Evolutionary conservation across 2,797 vertebrate genomes (phyloP).

Genomic region (Kryptopterus vitreolus): DNA sequence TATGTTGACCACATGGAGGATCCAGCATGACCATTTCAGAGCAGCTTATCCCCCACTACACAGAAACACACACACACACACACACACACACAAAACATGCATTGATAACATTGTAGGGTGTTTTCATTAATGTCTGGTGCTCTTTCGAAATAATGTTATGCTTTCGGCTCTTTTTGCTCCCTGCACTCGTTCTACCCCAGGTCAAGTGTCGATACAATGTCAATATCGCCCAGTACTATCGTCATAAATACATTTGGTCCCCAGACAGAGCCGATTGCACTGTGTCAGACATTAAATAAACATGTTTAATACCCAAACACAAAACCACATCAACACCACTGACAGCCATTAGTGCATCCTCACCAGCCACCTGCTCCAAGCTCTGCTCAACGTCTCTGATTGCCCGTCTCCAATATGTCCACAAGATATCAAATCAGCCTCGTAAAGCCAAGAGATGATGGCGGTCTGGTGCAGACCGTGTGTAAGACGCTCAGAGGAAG

Average conservation of each 20-base stretch:
- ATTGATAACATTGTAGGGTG: neutral
- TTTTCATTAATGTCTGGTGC: neutral
- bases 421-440: constrained; percentile 27
- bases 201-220: neutral
- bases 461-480: neutral
- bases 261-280: neutral
- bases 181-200: neutral
- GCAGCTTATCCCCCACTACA: constrained; percentile 10
- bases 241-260: neutral
- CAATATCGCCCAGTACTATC: neutral
- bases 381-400: constrained; percentile 16
- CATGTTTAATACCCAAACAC: neutral
- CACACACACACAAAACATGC: neutral
- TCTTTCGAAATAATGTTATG: neutral
- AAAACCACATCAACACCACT: constrained; percentile 16
- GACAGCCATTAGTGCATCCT: constrained; percentile 34
- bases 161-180: neutral
- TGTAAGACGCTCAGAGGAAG: neutral
- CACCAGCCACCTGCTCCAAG: constrained; percentile 46
- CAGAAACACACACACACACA: constrained; percentile 8
- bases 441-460: neutral
- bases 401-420: constrained; percentile 38
- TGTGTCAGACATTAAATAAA: neutral
- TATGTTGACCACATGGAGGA: constrained; percentile 4
- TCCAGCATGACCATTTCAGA: constrained; percentile 28